phyloP scores from a whole-genome alignment of 2,888 invertebrate genomes.

The Helleia helle region DNA sequence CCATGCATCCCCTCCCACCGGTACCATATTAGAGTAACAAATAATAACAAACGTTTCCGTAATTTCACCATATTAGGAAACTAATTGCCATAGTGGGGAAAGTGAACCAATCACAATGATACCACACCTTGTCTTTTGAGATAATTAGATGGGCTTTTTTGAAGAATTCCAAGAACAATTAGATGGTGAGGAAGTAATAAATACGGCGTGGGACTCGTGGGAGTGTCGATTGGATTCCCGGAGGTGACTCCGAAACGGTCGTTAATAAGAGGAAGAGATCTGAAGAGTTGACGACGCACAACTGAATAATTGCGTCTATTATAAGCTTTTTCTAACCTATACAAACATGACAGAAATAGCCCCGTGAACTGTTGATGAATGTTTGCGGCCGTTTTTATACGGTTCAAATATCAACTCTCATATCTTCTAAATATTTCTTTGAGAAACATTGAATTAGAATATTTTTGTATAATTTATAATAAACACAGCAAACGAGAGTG shows the following conservation, averaged over 20 bases:
- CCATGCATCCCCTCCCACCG: too few relatives aligned
- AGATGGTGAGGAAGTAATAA: conserved; percentile 55
- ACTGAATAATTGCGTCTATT: conserved; percentile 19
- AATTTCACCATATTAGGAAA: neutral
- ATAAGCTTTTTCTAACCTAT: conserved; percentile 1
- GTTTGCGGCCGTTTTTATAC: neutral
- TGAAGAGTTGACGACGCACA: conserved; percentile 43
- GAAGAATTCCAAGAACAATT: conserved; percentile 42
- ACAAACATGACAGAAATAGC: neutral
- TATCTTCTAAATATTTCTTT: too few relatives aligned
- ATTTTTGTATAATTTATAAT: too few relatives aligned
- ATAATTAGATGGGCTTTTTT: conserved; percentile 3
- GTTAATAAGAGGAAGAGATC: conserved; percentile 35
- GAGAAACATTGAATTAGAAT: too few relatives aligned
- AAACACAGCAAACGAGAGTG: too few relatives aligned
- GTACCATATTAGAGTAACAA: too few relatives aligned
- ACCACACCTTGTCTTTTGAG: neutral
- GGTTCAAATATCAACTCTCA: too few relatives aligned
- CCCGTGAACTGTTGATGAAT: neutral
- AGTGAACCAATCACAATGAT: neutral
- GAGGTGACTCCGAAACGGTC: too few relatives aligned
- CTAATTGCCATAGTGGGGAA: neutral
- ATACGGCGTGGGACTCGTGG: conserved; percentile 51
- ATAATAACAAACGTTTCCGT: neutral
- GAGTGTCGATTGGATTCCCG: conserved; percentile 46